Evolutionary conservation across 2,888 invertebrate species (phyloP).

Genomic region (Lasioglossum oenotherae): DNA sequence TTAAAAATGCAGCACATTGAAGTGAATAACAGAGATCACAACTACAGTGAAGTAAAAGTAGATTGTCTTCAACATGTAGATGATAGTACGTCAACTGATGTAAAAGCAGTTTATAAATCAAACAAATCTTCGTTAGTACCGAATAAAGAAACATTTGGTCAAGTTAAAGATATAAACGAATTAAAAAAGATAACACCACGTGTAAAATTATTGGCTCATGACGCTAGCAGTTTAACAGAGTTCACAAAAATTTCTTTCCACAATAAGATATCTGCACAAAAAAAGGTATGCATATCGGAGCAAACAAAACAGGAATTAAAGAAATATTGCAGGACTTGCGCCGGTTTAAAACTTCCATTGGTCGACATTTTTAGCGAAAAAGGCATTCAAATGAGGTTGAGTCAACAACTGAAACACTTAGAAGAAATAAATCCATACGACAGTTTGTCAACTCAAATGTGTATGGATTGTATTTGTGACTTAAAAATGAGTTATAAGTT

Average conservation of each 20-base stretch:
- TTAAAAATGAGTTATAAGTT: slow-evolving; percentile 83
- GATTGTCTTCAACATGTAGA: slow-evolving; percentile 23
- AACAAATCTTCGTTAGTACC: slow-evolving; percentile 23
- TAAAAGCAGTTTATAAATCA: slow-evolving; percentile 35
- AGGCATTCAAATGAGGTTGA: slow-evolving; percentile 81
- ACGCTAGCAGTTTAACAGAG: slow-evolving; percentile 73
- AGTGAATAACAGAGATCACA: slow-evolving; percentile 66
- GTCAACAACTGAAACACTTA: slow-evolving; percentile 81
- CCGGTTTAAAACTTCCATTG: slow-evolving; percentile 81
- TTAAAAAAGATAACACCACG: slow-evolving; percentile 80
- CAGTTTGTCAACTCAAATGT: slow-evolving; percentile 81
- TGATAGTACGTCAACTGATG: slow-evolving; percentile 19
- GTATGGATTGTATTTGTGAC: slow-evolving; percentile 83
- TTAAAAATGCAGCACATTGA: slow-evolving; percentile 63
- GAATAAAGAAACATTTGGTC: slow-evolving; percentile 63
- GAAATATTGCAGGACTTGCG: slow-evolving; percentile 82
- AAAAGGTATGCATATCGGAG: slow-evolving; percentile 48
- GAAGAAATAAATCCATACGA: slow-evolving; percentile 78
- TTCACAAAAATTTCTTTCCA: slow-evolving; percentile 69
- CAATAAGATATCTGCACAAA: slow-evolving; percentile 50
- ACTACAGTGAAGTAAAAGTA: slow-evolving; percentile 65
- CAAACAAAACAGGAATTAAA: slow-evolving; percentile 74
- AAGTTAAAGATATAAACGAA: slow-evolving; percentile 80
- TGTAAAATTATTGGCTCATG: slow-evolving; percentile 76
- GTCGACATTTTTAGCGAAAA: slow-evolving; percentile 82